Conservation (phyloP, 2,888 invertebrate species). For the Zelleria hepariella region DNA sequence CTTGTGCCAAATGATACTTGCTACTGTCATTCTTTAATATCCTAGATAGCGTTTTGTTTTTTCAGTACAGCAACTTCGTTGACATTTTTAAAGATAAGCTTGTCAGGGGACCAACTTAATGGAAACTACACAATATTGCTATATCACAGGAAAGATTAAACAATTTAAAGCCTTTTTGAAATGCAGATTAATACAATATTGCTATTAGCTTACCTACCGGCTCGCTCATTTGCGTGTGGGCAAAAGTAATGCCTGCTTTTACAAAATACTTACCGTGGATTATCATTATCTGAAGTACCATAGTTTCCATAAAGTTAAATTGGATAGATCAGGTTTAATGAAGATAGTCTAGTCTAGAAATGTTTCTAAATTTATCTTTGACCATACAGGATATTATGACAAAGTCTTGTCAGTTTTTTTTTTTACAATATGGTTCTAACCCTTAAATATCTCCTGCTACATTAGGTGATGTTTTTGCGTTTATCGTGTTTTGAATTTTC, state of each 20-base stretch:
- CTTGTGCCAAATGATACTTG: conserved; percentile 27
- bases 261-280: not conserved
- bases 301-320: not conserved
- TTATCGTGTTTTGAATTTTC: too few species aligned
- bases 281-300: not conserved
- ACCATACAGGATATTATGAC: too few species aligned
- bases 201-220: not conserved
- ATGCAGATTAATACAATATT: not conserved
- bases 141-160: not conserved
- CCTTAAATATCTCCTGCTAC: too few species aligned
- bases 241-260: not conserved
- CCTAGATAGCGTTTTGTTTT: not conserved
- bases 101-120: not conserved
- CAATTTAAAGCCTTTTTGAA: not conserved
- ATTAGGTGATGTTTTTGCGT: too few species aligned
- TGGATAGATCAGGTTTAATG: not conserved
- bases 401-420: too few species aligned
- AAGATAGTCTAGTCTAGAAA: not conserved
- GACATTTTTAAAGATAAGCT: not conserved
- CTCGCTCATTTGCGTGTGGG: not conserved
- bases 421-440: too few species aligned
- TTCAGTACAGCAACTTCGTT: not conserved
- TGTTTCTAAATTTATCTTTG: not conserved
- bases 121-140: not conserved
- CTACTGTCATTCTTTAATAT: not conserved